Evolutionary conservation across 2,888 invertebrate species (phyloP), one percentile per base, ranked within the genome.

Genomic region (Caenorhabditis macrosperma): DNA sequence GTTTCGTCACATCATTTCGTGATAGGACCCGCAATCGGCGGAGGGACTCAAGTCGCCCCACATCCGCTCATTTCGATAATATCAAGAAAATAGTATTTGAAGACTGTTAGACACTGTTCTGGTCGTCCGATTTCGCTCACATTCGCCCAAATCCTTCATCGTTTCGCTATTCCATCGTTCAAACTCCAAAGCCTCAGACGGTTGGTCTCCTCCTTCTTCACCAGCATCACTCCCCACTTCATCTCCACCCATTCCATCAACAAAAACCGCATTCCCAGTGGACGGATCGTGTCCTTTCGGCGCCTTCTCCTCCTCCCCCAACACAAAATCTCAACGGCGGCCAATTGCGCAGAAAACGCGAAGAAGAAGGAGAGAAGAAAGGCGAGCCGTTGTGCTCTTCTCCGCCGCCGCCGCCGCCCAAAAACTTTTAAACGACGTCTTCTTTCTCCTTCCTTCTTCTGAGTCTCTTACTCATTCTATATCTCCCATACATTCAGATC

Each of bases 401-500:
- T n/a, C 50, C 7, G 52, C 24, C 15, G 7, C 24, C 44, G 17
- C 3, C 22, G 22, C 33, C 50, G 30, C 50, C 52, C 55, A 20
- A 38, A 55, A 57, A 61, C 68, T 63, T 60, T 69, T 63, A 61
- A 55, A 57, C 61, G 55, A 61, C 57, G 59, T 44, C 41, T 35
- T 68, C 61, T 60, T 61, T 41, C 63, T 41, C 26, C 50, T 44
- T 30, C 54, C 26, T 41, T 44, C 61, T 38, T 60, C 52, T 75
- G 59, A 52, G 60, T 60, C 46, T 67, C 28, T 46, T 41, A 26
- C 24, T 41, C 26, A n/a, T 60, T 59, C 52, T 61, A 46, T 15
- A 24, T 50, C 33, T 12, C 33, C 46, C 60, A 60, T 60, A 52
- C 64, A 52, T 64, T 64, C 52, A 15, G 64, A 52, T 64, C 64